Evolutionary conservation across 2,797 vertebrate species (phyloP).

Genomic region (Pelobates cultripes): DNA sequence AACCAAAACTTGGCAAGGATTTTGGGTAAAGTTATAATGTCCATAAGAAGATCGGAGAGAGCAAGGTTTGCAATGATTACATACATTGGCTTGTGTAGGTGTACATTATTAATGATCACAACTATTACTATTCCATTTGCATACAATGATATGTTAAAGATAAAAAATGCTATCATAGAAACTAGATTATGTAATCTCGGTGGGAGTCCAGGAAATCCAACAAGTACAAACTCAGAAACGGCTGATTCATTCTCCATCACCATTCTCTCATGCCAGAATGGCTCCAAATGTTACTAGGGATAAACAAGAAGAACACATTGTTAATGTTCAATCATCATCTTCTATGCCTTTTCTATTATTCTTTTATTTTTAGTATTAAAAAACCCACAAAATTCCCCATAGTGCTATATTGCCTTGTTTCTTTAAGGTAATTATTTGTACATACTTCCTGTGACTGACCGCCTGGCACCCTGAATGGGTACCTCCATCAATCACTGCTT

Average conservation of each 20-base stretch:
- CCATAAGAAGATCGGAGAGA: slow-evolving; percentile 57
- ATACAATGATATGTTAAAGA: neutral
- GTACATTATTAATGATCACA: neutral
- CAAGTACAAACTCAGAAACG: neutral
- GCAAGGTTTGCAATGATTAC: slow-evolving; percentile 61
- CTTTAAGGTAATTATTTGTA: too few species aligned
- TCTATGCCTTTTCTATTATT: too few species aligned
- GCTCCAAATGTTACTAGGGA: neutral
- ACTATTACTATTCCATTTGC: neutral
- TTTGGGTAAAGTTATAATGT: slow-evolving; percentile 7
- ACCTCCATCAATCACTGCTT: too few species aligned
- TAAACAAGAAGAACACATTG: neutral
- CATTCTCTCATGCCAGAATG: neutral
- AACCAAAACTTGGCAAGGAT: slow-evolving; percentile 14
- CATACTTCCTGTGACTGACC: too few species aligned
- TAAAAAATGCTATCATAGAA: neutral
- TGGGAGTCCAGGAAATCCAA: slow-evolving; percentile 16
- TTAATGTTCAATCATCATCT: too few species aligned
- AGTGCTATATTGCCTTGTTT: too few species aligned
- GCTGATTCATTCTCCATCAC: neutral
- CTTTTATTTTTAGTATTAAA: too few species aligned
- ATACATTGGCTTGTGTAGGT: slow-evolving; percentile 23
- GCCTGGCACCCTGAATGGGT: too few species aligned
- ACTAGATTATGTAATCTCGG: neutral
- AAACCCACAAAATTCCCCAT: too few species aligned